Conservation (phyloP, 2,113 vertebrate species). For the Rattus rattus region DNA sequence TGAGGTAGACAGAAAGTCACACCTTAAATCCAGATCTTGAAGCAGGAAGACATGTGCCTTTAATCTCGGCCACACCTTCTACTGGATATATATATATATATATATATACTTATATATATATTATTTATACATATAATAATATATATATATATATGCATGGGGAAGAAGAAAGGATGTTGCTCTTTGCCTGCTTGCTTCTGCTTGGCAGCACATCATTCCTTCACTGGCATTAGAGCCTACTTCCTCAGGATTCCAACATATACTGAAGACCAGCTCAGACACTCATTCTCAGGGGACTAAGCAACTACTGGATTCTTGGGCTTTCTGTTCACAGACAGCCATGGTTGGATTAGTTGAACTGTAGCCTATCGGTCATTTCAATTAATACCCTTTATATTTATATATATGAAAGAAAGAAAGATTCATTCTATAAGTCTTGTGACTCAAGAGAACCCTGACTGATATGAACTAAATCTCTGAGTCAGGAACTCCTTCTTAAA, state of each 20-base stretch:
- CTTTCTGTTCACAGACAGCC: not conserved
- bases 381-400: not conserved
- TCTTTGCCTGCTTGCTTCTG: not conserved
- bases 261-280: not conserved
- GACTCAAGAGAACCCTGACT: not conserved
- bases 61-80: not conserved
- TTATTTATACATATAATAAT: no score
- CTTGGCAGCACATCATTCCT: not conserved
- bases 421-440: not conserved
- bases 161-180: no score
- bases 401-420: not conserved
- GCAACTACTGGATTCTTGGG: not conserved
- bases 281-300: not conserved
- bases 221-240: not conserved
- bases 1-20: not conserved
- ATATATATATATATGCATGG: no score
- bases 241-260: not conserved
- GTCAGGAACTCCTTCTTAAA: slow-evolving; percentile 17
- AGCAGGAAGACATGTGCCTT: not conserved
- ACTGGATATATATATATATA: not conserved
- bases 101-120: no score
- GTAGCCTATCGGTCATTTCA: not conserved
- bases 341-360: not conserved
- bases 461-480: not conserved
- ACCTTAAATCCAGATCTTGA: not conserved